Base-by-base conservation (phyloP, 2,888 invertebrate species). In the Chirona hameri region DNA sequence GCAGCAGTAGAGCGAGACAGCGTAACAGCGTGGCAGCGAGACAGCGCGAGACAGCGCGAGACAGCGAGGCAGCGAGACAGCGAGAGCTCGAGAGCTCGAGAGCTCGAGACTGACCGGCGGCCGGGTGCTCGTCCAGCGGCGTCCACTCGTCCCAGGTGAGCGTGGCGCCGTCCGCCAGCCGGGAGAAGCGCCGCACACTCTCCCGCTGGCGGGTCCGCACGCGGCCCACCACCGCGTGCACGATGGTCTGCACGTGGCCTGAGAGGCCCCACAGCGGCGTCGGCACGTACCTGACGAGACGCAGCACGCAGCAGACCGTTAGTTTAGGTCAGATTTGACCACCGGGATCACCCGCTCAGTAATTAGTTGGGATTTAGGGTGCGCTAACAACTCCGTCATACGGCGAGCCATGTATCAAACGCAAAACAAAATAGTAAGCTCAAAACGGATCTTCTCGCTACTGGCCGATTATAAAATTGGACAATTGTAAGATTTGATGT, bases 231-330 rank as follows among this genome's bases (percentile, higher is more conserved):
- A 89, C 87, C 86, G 96, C 97, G 89, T 97, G 97, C 82, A 97
- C 90, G 84, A 97, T 93, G 1, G 97, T 97, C 88, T 98, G 97
- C 31, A 97, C 92, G 88, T 98, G 97, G 21, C 97, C 97, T 88
- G 96, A 97, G 88, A 95, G 96, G 83, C 98, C 98, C 97, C 97
- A 98, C 86, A 97, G 88, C 85, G 95, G 90, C 81, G 97, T 95
- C 81, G 97, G 97, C 86, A 93, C 90, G 89, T 97, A 97, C 83
- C 96, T 97, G 89, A 79, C 72, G 24, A 3, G n/a, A n/a, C n/a
- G n/a, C 5, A 39, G 0, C 10, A 9, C 21, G 9, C 9, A 39
- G 39, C 39, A 39, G 39, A 39, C 4, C 7, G 39, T 39, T 39
- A 39, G 39, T 39, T 39, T 39, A 2, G 7, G 39, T 39, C 39